Percentiles rank a stretch among this genome's conserved stretches.
Conservation (phyloP, 1,140 invertebrate species). For the Brachionus koreanus region DNA sequence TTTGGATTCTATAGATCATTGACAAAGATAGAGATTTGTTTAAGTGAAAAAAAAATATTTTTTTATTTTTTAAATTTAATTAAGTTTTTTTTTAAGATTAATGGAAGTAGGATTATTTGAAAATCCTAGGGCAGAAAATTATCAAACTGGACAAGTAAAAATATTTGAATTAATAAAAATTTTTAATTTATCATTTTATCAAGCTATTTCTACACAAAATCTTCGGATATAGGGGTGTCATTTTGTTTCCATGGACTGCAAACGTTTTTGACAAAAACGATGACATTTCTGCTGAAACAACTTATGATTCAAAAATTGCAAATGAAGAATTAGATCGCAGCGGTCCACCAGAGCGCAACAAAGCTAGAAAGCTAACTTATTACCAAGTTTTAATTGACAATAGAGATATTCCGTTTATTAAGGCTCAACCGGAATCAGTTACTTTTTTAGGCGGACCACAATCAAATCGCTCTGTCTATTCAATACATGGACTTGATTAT, state of each 20-base stretch:
- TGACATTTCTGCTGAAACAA: conserved; percentile 1
- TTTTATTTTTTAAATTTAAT: too few relatives aligned
- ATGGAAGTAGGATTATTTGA: conserved; percentile 35
- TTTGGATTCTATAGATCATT: too few relatives aligned
- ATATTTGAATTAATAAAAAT: background rate
- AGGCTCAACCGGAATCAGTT: conserved; percentile 73
- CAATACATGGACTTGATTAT: conserved; percentile 88
- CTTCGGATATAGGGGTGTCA: conserved; percentile 92
- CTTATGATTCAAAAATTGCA: conserved; percentile 37
- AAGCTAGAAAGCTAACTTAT: conserved; percentile 60
- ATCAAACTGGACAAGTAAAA: conserved; percentile 34
- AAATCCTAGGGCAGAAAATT: conserved; percentile 7
- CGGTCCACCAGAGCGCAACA: conserved; percentile 12
- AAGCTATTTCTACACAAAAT: conserved; percentile 83
- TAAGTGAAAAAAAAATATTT: too few relatives aligned
- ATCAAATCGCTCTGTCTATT: conserved; percentile 79
- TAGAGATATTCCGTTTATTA: conserved; percentile 88
- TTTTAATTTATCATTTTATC: too few relatives aligned
- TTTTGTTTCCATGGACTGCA: conserved; percentile 90
- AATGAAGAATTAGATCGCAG: conserved; percentile 45
- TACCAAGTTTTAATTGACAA: conserved; percentile 95
- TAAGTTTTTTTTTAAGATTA: too few relatives aligned
- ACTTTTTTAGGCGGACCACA: conserved; percentile 95
- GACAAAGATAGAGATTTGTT: too few relatives aligned
- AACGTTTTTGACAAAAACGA: conserved; percentile 73